A percentile compares a stretch with the other conserved stretches of the same genome.
Evolutionary conservation across 1,140 invertebrate species (phyloP).

Genomic region (Zaprionus ornatus): DNA sequence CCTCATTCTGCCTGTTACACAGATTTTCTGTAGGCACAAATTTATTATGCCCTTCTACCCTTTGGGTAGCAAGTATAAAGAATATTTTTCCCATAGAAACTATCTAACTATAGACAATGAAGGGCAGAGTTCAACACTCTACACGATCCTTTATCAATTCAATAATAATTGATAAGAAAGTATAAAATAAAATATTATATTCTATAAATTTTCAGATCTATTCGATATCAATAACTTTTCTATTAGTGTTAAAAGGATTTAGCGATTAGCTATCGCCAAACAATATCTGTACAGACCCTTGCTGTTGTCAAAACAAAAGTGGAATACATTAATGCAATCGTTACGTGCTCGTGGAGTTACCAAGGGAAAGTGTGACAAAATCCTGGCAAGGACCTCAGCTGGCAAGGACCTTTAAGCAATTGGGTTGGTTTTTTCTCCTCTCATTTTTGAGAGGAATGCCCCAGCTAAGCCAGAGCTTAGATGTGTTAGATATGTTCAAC

Average conservation of each 20-base stretch:
- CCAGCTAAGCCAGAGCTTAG: constrained; percentile 70
- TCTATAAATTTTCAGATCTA: not conserved
- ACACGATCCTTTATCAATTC: too few relatives aligned
- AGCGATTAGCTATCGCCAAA: not conserved
- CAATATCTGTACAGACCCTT: not conserved
- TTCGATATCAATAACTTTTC: not conserved
- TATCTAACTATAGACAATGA: too few relatives aligned
- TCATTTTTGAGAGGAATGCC: constrained; percentile 21
- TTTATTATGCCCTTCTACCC: not conserved
- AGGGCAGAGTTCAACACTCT: too few relatives aligned
- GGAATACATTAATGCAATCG: constrained; percentile 43
- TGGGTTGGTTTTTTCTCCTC: constrained; percentile 19
- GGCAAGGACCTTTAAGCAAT: constrained; percentile 34
- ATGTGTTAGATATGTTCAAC: constrained; percentile 80
- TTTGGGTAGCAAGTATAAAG: not conserved
- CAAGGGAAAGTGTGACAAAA: constrained; percentile 65
- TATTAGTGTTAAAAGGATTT: not conserved
- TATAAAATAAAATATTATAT: too few relatives aligned
- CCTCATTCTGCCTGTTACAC: too few relatives aligned
- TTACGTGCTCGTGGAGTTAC: constrained; percentile 34
- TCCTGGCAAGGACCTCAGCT: constrained; percentile 61
- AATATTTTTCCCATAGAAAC: too few relatives aligned
- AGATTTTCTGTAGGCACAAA: too few relatives aligned
- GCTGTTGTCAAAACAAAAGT: constrained; percentile 4
- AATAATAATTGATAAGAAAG: too few relatives aligned